Percentiles rank a stretch among this genome's conserved stretches.
Conservation (phyloP, 2,113 vertebrate species). For the Phyllopteryx taeniolatus region DNA sequence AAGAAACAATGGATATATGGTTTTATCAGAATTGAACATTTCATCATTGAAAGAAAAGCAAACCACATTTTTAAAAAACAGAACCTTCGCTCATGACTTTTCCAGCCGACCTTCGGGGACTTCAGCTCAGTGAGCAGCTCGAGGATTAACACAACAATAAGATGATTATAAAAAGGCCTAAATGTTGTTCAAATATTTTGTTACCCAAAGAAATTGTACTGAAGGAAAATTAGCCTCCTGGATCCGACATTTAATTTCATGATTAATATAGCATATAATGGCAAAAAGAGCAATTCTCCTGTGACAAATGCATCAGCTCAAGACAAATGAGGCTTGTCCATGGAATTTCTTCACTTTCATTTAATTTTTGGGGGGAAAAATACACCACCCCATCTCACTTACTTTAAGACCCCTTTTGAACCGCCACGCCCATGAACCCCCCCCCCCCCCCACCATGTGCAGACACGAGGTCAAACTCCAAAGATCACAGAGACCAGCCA, state of each 20-base stretch:
- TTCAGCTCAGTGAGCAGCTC: constrained; percentile 1
- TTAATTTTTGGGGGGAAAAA: constrained; percentile 24
- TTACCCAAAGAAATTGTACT: neutral
- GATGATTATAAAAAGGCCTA: constrained; percentile 1
- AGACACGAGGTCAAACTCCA: constrained; percentile 77
- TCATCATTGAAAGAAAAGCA: constrained; percentile 6
- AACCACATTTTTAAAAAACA: neutral
- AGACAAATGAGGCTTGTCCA: constrained; percentile 47
- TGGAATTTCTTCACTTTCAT: constrained; percentile 56
- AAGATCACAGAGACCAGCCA: constrained; percentile 76
- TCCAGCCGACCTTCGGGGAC: neutral
- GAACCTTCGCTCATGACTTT: neutral
- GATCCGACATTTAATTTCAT: constrained; percentile 1
- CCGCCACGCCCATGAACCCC: constrained; percentile 65
- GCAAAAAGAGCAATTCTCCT: constrained; percentile 20
- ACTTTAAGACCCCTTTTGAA: constrained; percentile 55
- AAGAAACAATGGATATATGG: neutral
- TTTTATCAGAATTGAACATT: neutral
- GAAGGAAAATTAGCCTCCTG: neutral
- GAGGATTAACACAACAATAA: constrained; percentile 5
- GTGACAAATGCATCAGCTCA: constrained; percentile 31
- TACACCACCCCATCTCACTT: constrained; percentile 43
- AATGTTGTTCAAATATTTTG: constrained; percentile 5
- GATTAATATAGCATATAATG: constrained; percentile 26
- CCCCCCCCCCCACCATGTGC: constrained; percentile 44